Base-by-base conservation (phyloP, 2,797 vertebrate species). In the Falco biarmicus region DNA sequence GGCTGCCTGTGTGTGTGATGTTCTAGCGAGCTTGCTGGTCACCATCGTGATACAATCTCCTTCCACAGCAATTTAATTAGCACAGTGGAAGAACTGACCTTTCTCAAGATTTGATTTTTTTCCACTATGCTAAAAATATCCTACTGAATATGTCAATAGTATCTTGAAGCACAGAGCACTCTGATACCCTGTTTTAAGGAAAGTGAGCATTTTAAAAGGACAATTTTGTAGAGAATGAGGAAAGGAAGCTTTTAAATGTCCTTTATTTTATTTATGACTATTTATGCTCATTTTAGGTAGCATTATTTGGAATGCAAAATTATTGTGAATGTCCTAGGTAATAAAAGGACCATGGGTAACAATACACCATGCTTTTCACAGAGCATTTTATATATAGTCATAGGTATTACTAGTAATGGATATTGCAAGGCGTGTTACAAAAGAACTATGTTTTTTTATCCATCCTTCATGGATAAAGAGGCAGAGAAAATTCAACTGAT, bases 11-110 rank as follows among this genome's bases (percentile, higher is more conserved):
- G 43, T 20, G 45, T 66, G 34, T 65, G 59, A 39, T 79, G 79
- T 74, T 76, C 74, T 66, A 66, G 45, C 15, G 5, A 90, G 88
- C 87, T 95, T 69, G 61, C 80, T 70, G 88, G 94, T 95, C 96
- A 95, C 93, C 89, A 91, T 96, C 48, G 75, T 97, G 97, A 97
- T 95, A 97, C 92, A 95, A 98, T 98, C 97, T 95, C 95, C 93
- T 97, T 95, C 94, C 56, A 82, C 74, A 82, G 94, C 92, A 97
- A 98, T 98, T 97, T 98, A 98, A 98, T 98, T 98, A 98, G 96
- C 96, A 74, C 95, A 64, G 87, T 93, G 93, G 97, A 97, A 94
- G 95, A 92, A 91, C 87, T 98, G 98, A 98, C 98, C 98, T 98
- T 98, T 98, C 90, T 91, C 90, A 95, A 97, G 95, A 98, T 96